Percentiles rank a stretch among this genome's conserved stretches.
These are phyloP conservation scores for Achroia grisella DNA, from an alignment of 1,140 invertebrate species.

Conservation along the genomic window DNA sequence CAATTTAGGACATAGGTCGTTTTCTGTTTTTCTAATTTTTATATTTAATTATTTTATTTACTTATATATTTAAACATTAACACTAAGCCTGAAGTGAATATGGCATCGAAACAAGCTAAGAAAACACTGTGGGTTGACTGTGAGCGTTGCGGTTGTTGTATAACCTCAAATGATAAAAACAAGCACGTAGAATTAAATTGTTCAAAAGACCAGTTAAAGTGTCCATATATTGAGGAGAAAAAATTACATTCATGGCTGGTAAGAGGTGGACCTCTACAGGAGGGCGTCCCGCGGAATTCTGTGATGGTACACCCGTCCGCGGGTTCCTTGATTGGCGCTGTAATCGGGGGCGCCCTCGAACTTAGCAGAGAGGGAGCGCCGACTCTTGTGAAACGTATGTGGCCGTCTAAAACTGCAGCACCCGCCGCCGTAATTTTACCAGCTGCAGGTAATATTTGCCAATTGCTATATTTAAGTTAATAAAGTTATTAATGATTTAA, in stretches of 20 bases:
- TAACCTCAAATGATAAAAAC: conserved; percentile 58
- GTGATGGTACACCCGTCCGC: conserved; percentile 55
- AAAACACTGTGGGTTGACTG: conserved; percentile 63
- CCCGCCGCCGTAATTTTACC: conserved; percentile 55
- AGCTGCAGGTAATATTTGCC: conserved; percentile 36
- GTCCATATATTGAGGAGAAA: conserved; percentile 46
- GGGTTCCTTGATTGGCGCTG: conserved; percentile 40
- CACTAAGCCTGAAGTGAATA: conserved; percentile 25
- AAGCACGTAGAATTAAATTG: conserved; percentile 54
- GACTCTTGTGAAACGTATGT: conserved; percentile 53
- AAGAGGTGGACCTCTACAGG: conserved; percentile 32
- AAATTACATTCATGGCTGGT: conserved; percentile 51
- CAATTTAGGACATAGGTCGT: too few relatives aligned
- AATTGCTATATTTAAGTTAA: too few relatives aligned
- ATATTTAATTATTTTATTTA: too few relatives aligned
- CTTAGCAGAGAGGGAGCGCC: conserved; percentile 44
- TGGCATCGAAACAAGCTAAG: conserved; percentile 57
- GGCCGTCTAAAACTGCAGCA: conserved; percentile 55
- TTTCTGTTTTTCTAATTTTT: too few relatives aligned
- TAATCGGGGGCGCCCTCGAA: conserved; percentile 51
- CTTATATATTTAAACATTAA: too few relatives aligned
- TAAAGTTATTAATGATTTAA: too few relatives aligned
- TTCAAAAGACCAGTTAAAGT: conserved; percentile 54
- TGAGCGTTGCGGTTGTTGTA: conserved; percentile 47
- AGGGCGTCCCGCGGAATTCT: conserved; percentile 44